phyloP scores from a whole-genome alignment of 2,888 invertebrate genomes.

The Falcaria lacertinaria region DNA sequence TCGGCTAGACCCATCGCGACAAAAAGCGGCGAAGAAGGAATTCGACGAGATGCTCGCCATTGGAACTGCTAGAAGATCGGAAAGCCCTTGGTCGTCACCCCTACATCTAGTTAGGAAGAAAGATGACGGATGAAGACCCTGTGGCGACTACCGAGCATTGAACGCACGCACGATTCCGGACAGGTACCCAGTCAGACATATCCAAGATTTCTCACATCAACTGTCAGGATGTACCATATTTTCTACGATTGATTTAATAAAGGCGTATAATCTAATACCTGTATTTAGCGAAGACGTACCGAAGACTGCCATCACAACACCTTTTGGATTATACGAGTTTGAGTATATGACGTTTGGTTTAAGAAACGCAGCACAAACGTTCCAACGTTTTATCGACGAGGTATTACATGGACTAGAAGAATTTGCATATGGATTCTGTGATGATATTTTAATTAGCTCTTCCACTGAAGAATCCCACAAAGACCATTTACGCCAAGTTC shows the following conservation, averaged over 20 bases:
- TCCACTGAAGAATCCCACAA: too few species aligned
- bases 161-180: constrained; percentile 7
- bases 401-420: constrained; percentile 11
- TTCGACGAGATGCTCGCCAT: constrained; percentile 11
- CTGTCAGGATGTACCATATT: constrained; percentile 6
- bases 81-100: constrained; percentile 27
- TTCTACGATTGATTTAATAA: constrained; percentile 3
- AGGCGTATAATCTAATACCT: constrained; percentile 23
- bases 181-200: constrained; percentile 8
- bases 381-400: constrained; percentile 16
- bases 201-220: constrained; percentile 8
- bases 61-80: constrained; percentile 21
- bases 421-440: constrained; percentile 25
- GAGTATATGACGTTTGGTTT: constrained; percentile 7
- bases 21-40: constrained; percentile 5
- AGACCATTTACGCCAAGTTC: constrained; percentile 16
- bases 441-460: constrained; percentile 34
- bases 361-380: constrained; percentile 10
- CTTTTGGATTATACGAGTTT: constrained; percentile 4
- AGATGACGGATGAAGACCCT: constrained; percentile 16
- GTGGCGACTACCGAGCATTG: constrained; percentile 32
- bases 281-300: background rate
- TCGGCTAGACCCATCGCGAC: constrained; percentile 9
- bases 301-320: background rate
- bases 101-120: constrained; percentile 10